Conservation (phyloP, 2,888 invertebrate species). For the Tryphoninae sp. region DNA sequence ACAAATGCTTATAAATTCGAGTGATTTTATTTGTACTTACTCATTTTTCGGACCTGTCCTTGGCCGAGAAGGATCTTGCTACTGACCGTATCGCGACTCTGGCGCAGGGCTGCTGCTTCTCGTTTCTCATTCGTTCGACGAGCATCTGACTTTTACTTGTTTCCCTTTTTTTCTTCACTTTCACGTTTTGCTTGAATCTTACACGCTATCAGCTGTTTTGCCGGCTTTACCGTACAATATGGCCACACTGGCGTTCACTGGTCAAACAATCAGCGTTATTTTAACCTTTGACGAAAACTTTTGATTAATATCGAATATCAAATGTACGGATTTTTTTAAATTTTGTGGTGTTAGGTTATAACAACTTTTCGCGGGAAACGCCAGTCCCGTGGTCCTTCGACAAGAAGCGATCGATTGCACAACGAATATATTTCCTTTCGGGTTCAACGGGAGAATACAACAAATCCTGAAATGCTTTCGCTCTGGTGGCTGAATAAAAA, state of each 20-base stretch:
- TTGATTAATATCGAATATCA: background rate
- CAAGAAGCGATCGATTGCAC: conserved; percentile 24
- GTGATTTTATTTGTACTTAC: conserved; percentile 35
- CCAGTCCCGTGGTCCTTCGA: background rate
- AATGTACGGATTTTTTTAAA: background rate
- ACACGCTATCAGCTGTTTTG: conserved; percentile 59
- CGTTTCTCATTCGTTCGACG: conserved; percentile 58
- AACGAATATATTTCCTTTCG: conserved; percentile 28
- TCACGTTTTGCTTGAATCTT: conserved; percentile 50
- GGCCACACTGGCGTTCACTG: background rate
- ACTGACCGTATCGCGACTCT: conserved; percentile 41
- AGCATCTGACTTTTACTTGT: conserved; percentile 59
- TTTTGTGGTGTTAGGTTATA: background rate
- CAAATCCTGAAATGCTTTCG: background rate
- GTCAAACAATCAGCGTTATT: background rate
- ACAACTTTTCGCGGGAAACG: conserved; percentile 2
- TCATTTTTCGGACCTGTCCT: conserved; percentile 49
- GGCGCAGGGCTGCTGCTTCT: conserved; percentile 42
- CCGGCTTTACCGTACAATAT: conserved; percentile 32
- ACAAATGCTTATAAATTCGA: background rate
- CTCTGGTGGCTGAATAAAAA: conserved; percentile 10
- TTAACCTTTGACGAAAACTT: background rate
- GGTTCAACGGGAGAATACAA: background rate
- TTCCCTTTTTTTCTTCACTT: conserved; percentile 49
- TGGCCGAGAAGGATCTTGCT: conserved; percentile 27